Conservation (phyloP, 2,113 vertebrate species). For the Drymodes brunneopygia region DNA sequence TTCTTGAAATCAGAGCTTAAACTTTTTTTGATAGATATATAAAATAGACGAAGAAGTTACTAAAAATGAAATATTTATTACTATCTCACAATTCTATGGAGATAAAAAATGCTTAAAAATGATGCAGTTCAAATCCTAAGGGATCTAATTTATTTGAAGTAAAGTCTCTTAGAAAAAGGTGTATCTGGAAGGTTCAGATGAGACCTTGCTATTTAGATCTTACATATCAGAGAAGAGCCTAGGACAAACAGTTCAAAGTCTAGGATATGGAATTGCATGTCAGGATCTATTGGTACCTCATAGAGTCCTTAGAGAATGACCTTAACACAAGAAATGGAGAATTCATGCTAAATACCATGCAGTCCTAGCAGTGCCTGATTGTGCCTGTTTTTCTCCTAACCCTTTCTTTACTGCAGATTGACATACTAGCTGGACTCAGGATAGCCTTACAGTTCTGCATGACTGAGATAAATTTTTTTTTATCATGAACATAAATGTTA, state of each 20-base stretch:
- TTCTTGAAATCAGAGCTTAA: not conserved
- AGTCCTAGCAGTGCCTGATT: not conserved
- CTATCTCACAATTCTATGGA: not conserved
- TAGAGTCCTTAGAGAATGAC: not conserved
- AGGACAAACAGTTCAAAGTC: not conserved
- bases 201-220: conserved; percentile 3
- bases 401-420: not conserved
- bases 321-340: not conserved
- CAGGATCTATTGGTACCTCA: not conserved
- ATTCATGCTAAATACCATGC: not conserved
- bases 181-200: not conserved
- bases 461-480: not conserved
- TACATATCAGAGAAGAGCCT: not conserved
- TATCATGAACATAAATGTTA: not conserved
- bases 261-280: not conserved
- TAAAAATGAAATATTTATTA: conserved; percentile 39
- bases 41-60: conserved; percentile 4
- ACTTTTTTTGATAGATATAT: not conserved
- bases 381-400: not conserved
- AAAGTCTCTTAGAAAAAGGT: not conserved
- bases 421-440: not conserved
- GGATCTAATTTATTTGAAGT: conserved; percentile 40
- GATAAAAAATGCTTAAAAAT: conserved; percentile 18
- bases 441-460: not conserved
- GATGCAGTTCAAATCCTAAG: not conserved